Evolutionary conservation across 2,797 vertebrate genomes (phyloP), one percentile per base, ranked within the genome.

Genomic region (Argya squamiceps): DNA sequence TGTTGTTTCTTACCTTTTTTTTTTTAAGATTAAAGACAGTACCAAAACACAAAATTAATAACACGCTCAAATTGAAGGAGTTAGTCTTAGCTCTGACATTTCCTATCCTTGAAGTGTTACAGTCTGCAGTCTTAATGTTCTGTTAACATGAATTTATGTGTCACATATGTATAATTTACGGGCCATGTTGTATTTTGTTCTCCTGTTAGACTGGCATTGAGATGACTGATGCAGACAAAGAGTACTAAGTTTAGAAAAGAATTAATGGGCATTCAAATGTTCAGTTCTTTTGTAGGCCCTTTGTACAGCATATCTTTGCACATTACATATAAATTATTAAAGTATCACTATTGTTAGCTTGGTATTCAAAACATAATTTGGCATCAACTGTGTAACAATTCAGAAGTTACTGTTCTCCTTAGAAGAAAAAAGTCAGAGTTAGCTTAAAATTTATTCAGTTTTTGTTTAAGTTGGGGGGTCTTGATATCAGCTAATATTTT

Each of bases 331-430:
- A 84, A 84, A 93, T 96, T 86, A 90, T 82, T 95, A 88, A 95
- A 93, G 90, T 88, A 94, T 73, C 93, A 87, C 80, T 92, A 84
- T 92, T 92, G 94, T 95, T 92, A 88, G 32, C 24, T 84, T 75
- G 47, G 68, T 91, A 91, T 93, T 88, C 65, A 81, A 76, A 95
- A 82, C 60, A 75, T 76, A 91, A 82, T 82, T 94, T 91, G 55
- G 56, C 64, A 77, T 89, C 76, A 83, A 15, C 84, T 84, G 6
- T 64, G 82, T 65, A 79, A 78, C 68, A 82, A 60, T 84, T 93
- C 65, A 80, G 71, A 88, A 96, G 95, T 92, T 95, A 89, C 93
- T 93, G 68, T 93, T 96, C 85, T 82, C 27, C 64, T 70, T 83
- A 44, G 83, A 63, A 83, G 58, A 85, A 93, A 92, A 73, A 90